These are phyloP conservation scores for Coelinius sp. DNA, from an alignment of 2,888 invertebrate genomes.

Conservation along the genomic window DNA sequence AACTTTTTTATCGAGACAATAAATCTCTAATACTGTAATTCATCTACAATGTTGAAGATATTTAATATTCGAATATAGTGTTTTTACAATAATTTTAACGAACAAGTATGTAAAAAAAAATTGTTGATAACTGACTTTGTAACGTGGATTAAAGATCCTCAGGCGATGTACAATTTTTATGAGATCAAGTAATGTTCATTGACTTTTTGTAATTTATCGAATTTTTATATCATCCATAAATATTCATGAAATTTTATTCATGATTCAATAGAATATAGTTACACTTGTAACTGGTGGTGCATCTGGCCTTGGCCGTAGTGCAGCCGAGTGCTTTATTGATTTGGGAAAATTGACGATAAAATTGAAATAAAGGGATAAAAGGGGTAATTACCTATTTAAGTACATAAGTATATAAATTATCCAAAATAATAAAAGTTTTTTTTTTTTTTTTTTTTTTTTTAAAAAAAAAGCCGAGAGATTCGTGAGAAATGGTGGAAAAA, in stretches of 20 bases:
- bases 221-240: not conserved
- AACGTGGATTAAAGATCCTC: not conserved
- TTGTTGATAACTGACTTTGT: not conserved
- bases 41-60: slow-evolving; percentile 12
- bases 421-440: too few relatives aligned
- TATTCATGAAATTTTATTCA: not conserved
- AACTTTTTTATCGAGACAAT: not conserved
- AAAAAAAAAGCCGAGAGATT: too few relatives aligned
- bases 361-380: too few relatives aligned
- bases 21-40: not conserved
- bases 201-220: not conserved
- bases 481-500: slow-evolving; percentile 85
- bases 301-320: slow-evolving; percentile 94
- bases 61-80: not conserved
- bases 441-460: too few relatives aligned
- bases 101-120: not conserved
- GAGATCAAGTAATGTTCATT: not conserved
- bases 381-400: too few relatives aligned
- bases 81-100: not conserved
- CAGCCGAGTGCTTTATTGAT: too few relatives aligned
- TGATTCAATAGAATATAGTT: slow-evolving; percentile 73
- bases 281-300: slow-evolving; percentile 96
- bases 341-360: too few relatives aligned
- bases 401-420: too few relatives aligned
- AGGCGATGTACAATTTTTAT: not conserved